Evolutionary conservation across 2,888 invertebrate genomes (phyloP).

Genomic region (Hanleya hanleyi): DNA sequence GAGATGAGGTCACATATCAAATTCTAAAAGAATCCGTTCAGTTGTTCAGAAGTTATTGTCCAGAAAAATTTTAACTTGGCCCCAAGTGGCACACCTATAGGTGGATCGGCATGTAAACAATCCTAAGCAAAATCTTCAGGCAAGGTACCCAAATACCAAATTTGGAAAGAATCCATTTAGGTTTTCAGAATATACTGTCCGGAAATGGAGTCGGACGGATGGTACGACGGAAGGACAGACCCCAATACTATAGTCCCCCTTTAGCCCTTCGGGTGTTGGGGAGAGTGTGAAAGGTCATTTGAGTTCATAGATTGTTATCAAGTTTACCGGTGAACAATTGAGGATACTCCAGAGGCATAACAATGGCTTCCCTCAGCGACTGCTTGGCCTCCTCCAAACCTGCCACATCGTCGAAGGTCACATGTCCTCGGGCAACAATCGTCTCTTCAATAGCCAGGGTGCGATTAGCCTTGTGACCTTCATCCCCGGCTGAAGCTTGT

Average conservation of each 20-base stretch:
- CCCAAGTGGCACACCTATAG: no score
- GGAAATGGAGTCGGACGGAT: background rate
- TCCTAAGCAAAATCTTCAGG: no score
- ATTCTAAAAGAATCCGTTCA: no score
- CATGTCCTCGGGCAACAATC: constrained; percentile 49
- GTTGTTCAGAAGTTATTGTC: no score
- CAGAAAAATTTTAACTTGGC: no score
- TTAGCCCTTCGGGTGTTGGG: background rate
- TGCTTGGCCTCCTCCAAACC: constrained; percentile 76
- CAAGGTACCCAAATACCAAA: no score
- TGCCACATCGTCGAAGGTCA: constrained; percentile 74
- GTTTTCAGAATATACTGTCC: no score
- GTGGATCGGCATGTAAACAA: no score
- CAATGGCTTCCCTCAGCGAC: constrained; percentile 75
- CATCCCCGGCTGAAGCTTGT: no score
- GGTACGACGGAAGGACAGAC: background rate
- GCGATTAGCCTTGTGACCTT: constrained; percentile 40
- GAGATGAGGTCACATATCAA: no score
- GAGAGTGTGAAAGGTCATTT: background rate
- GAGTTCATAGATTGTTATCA: background rate
- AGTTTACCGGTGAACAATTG: constrained; percentile 75
- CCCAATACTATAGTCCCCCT: no score
- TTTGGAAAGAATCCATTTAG: no score
- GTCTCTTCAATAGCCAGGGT: constrained; percentile 62
- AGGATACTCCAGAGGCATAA: constrained; percentile 77